phyloP scores from a whole-genome alignment of 2,113 vertebrate species.

The Azemiops feae region DNA sequence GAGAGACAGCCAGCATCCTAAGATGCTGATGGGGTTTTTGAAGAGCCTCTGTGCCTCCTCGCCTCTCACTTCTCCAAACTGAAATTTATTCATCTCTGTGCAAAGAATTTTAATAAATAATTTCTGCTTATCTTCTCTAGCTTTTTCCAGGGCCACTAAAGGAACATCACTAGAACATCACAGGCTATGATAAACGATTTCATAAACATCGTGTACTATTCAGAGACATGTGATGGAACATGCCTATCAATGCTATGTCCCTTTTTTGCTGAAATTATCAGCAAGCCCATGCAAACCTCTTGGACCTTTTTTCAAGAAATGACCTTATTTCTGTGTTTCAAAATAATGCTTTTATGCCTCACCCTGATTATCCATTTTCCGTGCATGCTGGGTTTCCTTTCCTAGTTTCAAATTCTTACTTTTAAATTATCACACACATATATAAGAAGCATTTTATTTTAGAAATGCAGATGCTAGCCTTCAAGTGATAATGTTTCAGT shows the following conservation, averaged over 20 bases:
- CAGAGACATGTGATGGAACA: not conserved
- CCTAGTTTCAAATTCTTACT: not conserved
- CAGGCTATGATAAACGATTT: not conserved
- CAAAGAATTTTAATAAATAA: not conserved
- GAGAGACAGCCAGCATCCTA: not conserved
- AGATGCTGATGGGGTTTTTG: not conserved
- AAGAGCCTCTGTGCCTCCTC: not conserved
- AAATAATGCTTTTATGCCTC: not conserved
- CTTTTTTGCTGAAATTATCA: not conserved
- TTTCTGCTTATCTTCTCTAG: not conserved
- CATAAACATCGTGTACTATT: not conserved
- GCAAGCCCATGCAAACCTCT: not conserved
- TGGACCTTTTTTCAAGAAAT: not conserved
- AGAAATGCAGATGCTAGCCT: not conserved
- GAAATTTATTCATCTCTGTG: not conserved
- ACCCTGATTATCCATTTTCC: not conserved
- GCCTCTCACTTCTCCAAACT: not conserved
- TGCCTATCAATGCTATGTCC: not conserved
- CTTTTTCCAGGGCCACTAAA: not conserved
- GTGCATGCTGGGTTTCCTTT: not conserved
- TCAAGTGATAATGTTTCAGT: not conserved
- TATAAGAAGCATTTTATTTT: not conserved
- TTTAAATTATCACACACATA: not conserved
- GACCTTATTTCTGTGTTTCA: not conserved
- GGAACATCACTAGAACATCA: not conserved